Evolutionary conservation across 2,888 invertebrate genomes (phyloP).

Genomic region (Cephonodes hylas): DNA sequence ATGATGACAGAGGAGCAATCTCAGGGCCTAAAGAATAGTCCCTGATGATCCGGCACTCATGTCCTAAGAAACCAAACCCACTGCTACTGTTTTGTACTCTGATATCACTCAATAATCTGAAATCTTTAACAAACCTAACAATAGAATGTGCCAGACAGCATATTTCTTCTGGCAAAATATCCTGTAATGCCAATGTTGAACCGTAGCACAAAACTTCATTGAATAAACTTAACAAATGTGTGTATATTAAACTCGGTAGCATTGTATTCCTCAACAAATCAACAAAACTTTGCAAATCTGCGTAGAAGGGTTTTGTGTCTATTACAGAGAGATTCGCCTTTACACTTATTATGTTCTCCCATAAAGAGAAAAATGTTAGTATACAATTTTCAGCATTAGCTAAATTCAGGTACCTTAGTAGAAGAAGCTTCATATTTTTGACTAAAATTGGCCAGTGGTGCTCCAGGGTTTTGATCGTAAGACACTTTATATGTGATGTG

Average conservation of each 20-base stretch:
- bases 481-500: conserved; percentile 91
- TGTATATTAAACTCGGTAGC: conserved; percentile 91
- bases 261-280: conserved; percentile 84
- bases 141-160: conserved; percentile 92
- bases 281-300: conserved; percentile 90
- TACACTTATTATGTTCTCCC: conserved; percentile 95
- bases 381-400: conserved; percentile 85
- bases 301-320: conserved; percentile 93
- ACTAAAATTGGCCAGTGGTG: conserved; percentile 92
- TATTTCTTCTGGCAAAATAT: conserved; percentile 92
- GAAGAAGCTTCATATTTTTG: conserved; percentile 83
- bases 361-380: conserved; percentile 90
- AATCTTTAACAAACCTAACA: conserved; percentile 92
- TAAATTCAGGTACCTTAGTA: conserved; percentile 80
- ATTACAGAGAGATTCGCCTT: conserved; percentile 94
- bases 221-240: conserved; percentile 90
- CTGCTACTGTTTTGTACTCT: conserved; percentile 67
- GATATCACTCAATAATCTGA: conserved; percentile 85
- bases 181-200: conserved; percentile 93
- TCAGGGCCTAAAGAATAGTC: conserved; percentile 66
- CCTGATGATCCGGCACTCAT: conserved; percentile 61
- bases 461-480: conserved; percentile 92
- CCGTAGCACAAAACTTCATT: conserved; percentile 96
- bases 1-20: conserved; percentile 55
- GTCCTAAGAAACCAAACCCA: conserved; percentile 72